Evolutionary conservation across 64 coral and sea anemone species (phyloP), one percentile per base, ranked within the genome.

Genomic region (Montipora capricornis): DNA sequence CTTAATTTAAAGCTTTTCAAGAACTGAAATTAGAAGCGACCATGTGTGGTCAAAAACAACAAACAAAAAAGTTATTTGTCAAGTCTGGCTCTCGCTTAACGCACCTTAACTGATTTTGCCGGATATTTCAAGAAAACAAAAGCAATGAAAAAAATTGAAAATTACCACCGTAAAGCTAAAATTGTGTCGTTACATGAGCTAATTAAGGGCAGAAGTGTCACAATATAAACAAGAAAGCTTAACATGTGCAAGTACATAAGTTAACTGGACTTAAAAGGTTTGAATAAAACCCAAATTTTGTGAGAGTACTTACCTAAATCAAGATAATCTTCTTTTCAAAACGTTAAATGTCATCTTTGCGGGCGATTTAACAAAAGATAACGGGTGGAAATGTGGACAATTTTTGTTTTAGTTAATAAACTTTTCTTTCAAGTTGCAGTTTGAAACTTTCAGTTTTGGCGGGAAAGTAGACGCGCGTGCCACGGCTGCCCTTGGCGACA

Each of bases 401-500:
- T 17, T 46, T n/a, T 45, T 17, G 3, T 64, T 16, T 12, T 4
- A 46, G 12, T 13, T 49, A 46, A 19, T 61, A 8, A 84, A 83
- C 6, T 3, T 68, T 84, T 44, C 62, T 84, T 84, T 47, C 13
- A 47, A 67, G 47, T 22, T 75, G 8, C 73, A 45, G 12, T 68
- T 26, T 47, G 11, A 13, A n/a, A 20, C 2, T 19, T 49, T 9
- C 14, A 73, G 78, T 74, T 91, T 83, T 92, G 90, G 90, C 90
- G 90, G 80, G 90, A 92, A 92, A 83, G 3, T 47, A 10, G 15
- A 24, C 80, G 71, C 67, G 45, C 69, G 70, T 68, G 80, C 64
- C 47, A 16, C 61, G 78, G 6, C 78, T 76, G 75, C 49, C 53
- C 8, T 53, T 11, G 53, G 11, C 11, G 53, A 11, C 53, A 57